These are phyloP conservation scores for Microplitis demolitor DNA, from an alignment of 1,140 invertebrate species.

Conservation along the genomic window DNA sequence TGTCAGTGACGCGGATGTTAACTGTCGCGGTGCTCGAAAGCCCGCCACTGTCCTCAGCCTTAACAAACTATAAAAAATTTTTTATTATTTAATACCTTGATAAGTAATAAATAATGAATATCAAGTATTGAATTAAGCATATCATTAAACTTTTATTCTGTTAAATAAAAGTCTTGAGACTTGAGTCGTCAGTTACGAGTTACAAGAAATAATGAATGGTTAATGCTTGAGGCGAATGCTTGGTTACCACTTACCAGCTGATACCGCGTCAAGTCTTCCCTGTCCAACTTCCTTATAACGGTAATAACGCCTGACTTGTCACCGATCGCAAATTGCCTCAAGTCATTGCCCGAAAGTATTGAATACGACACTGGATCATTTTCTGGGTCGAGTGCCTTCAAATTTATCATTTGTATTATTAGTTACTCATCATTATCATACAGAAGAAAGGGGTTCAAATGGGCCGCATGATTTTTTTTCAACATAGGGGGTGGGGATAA, in stretches of 20 bases:
- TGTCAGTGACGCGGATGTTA: conserved; percentile 87
- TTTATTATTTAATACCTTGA: background rate
- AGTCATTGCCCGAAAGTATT: conserved; percentile 83
- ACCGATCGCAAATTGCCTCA: conserved; percentile 83
- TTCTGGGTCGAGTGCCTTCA: conserved; percentile 84
- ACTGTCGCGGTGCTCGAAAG: conserved; percentile 81
- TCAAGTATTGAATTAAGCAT: background rate
- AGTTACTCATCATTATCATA: background rate
- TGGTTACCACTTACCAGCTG: conserved; percentile 69
- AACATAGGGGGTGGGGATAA: too few species aligned
- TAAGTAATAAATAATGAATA: background rate
- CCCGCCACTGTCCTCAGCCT: conserved; percentile 84
- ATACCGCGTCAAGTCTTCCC: conserved; percentile 85
- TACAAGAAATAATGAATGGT: conserved; percentile 25
- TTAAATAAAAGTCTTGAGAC: background rate
- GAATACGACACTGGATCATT: conserved; percentile 85
- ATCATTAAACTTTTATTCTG: background rate
- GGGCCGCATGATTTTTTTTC: too few species aligned
- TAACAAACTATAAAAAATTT: conserved; percentile 69
- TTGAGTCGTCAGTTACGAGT: background rate
- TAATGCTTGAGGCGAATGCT: conserved; percentile 17
- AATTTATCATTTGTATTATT: conserved; percentile 18
- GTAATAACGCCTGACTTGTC: conserved; percentile 80
- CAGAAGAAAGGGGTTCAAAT: too few species aligned
- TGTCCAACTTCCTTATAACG: conserved; percentile 81